A percentile compares a stretch with the other conserved stretches of the same genome.
phyloP scores from a whole-genome alignment of 2,113 vertebrate species.

The Patagioenas fasciata region DNA sequence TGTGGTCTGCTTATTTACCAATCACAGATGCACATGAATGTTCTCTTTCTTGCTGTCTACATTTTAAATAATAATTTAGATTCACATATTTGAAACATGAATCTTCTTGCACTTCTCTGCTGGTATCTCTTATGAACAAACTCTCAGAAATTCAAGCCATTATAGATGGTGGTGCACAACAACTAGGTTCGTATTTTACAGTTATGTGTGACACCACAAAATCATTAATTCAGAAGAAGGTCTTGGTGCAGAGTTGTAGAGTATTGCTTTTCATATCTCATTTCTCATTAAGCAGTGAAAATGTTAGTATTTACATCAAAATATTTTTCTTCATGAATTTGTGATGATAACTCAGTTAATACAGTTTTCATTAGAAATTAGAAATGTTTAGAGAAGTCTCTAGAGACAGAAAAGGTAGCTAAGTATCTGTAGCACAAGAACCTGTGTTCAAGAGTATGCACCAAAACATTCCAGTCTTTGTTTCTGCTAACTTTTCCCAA shows the following conservation, averaged over 20 bases:
- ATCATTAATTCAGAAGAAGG: not conserved
- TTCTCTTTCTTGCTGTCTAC: not conserved
- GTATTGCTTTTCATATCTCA: not conserved
- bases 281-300: not conserved
- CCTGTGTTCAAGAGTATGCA: not conserved
- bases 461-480: not conserved
- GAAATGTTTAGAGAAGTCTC: not conserved
- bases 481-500: not conserved
- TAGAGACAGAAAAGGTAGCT: not conserved
- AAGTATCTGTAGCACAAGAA: not conserved
- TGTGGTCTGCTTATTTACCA: not conserved
- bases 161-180: not conserved
- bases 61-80: not conserved
- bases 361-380: not conserved
- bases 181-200: not conserved
- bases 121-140: not conserved
- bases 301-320: not conserved
- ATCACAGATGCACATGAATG: not conserved
- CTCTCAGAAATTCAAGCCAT: not conserved
- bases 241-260: not conserved
- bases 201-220: not conserved
- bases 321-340: not conserved
- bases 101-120: not conserved
- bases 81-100: not conserved
- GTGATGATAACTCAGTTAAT: not conserved